A percentile compares a stretch with the other conserved stretches of the same genome.
phyloP scores from a whole-genome alignment of 2,888 invertebrate species.

The Apodemia mormo region DNA sequence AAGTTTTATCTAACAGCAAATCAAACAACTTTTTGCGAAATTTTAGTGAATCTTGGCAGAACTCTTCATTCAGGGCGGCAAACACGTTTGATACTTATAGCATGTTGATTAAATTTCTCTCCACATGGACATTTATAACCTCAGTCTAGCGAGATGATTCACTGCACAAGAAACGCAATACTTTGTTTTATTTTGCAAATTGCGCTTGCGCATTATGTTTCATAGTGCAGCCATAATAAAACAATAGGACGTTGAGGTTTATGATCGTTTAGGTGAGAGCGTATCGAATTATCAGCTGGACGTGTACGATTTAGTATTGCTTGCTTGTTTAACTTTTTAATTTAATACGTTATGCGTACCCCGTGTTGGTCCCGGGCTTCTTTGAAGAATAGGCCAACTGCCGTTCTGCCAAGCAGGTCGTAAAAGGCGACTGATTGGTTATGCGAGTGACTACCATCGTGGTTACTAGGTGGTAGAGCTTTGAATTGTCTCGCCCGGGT shows the following conservation, averaged over 20 bases:
- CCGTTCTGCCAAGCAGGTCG: too few relatives aligned
- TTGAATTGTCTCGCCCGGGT: too few relatives aligned
- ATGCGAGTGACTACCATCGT: too few relatives aligned
- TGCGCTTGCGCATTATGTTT: slow-evolving; percentile 9
- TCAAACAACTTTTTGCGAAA: too few relatives aligned
- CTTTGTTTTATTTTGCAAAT: slow-evolving; percentile 19
- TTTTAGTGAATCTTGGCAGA: too few relatives aligned
- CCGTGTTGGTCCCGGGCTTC: too few relatives aligned
- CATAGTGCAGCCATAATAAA: slow-evolving; percentile 18
- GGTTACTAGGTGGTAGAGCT: too few relatives aligned
- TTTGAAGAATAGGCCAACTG: too few relatives aligned
- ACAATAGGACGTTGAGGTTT: slow-evolving; percentile 15
- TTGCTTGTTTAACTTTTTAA: not conserved
- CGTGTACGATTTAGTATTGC: slow-evolving; percentile 4
- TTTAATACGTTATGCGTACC: slow-evolving; percentile 18
- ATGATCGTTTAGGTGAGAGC: slow-evolving; percentile 16
- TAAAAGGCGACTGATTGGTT: too few relatives aligned
- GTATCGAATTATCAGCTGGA: slow-evolving; percentile 18
- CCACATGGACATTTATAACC: slow-evolving; percentile 6
- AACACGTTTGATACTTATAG: not conserved
- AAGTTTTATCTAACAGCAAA: too few relatives aligned
- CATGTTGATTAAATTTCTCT: not conserved
- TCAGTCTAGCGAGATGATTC: slow-evolving; percentile 9
- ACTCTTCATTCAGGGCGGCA: not conserved
- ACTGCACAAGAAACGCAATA: slow-evolving; percentile 14